Evolutionary conservation across 2,888 invertebrate genomes (phyloP), one percentile per base, ranked within the genome.

Genomic region (Hypomecis atomaria): DNA sequence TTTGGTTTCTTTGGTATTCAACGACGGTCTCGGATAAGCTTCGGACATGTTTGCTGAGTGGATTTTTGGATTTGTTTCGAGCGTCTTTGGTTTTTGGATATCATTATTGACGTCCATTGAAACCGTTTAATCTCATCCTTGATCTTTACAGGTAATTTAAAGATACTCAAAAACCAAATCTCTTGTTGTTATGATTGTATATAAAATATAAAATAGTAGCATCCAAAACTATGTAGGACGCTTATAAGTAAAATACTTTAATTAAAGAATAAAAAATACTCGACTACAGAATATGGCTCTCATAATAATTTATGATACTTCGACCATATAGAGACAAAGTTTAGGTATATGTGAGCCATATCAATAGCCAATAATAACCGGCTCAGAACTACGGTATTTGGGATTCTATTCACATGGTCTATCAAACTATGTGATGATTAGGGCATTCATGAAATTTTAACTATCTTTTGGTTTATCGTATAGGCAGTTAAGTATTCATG

Each of bases 1-100:
- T 79, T 83, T 81, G 89, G 90, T 91, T 90, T 91, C 88, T 88
- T 87, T 74, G 88, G 85, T 78, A 89, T 88, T 81, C 78, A 71
- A 64, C 67, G 71, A 67, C 74, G 77, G 75, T 77, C 73, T 77
- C 71, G 65, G 79, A 74, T 88, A 85, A 89, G 84, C 88, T 82
- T 73, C 60, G 74, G 73, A 85, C 88, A 86, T 83, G 86, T 85
- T 83, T 83, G 77, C 76, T 69, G 66, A 71, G 67, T 57, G 71
- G 74, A 84, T 85, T 81, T 81, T 77, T 78, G 67, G 66, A 71
- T 75, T 71, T 71, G 65, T 57, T 74, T 71, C 67, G 61, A 49
- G 59, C 62, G 60, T 53, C 63, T 63, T 33, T 48, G 57, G 66
- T 68, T 62, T 67, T 67, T 70, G 45, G 64, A 44, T 66, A 65